Conservation (phyloP, 2,888 invertebrate genomes). For the Axea sp. region DNA sequence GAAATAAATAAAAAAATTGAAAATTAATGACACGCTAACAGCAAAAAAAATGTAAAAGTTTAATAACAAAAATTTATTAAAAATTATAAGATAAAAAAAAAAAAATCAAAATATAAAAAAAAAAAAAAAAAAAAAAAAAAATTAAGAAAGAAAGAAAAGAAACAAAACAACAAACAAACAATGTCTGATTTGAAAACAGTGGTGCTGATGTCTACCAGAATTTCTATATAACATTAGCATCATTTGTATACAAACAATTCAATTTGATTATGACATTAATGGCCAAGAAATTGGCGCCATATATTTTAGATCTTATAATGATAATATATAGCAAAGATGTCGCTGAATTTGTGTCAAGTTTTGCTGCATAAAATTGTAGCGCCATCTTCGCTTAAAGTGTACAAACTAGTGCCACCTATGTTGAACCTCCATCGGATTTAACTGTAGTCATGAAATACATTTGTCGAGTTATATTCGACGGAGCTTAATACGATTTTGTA, state of each 20-base stretch:
- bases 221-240: constrained; percentile 8
- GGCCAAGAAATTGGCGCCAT: constrained; percentile 14
- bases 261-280: constrained; percentile 4
- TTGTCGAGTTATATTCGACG: constrained; percentile 41
- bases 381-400: constrained; percentile 30
- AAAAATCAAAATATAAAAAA: too few species aligned
- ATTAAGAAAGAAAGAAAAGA: too few species aligned
- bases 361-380: constrained; percentile 1
- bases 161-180: too few species aligned
- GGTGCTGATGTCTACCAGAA: too few species aligned
- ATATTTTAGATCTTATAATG: constrained; percentile 13
- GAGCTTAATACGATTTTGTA: constrained; percentile 51
- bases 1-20: too few species aligned
- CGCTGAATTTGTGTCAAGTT: constrained; percentile 1
- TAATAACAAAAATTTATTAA: too few species aligned
- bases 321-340: constrained; percentile 6
- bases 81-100: too few species aligned
- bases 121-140: too few species aligned
- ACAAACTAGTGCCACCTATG: constrained; percentile 59
- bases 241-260: constrained; percentile 5
- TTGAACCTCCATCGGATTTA: constrained; percentile 38
- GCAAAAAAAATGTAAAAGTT: too few species aligned
- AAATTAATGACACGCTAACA: too few species aligned
- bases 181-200: too few species aligned
- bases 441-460: constrained; percentile 36